These are phyloP conservation scores for Lithobates sylvaticus DNA, from an alignment of 2,797 vertebrate genomes.

Conservation along the genomic window DNA sequence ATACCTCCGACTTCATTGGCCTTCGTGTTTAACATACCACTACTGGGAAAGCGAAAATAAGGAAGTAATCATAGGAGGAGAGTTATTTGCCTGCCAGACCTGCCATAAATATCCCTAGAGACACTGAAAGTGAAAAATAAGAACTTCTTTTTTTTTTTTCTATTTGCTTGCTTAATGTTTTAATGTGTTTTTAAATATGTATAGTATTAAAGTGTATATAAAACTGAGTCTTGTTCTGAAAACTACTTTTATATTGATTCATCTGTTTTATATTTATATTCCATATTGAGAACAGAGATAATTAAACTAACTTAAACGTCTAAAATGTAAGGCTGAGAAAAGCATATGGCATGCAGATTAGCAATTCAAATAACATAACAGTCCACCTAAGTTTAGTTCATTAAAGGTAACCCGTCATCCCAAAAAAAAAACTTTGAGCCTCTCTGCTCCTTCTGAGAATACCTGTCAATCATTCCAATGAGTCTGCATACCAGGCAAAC, in stretches of 20 bases:
- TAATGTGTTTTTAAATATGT: no score
- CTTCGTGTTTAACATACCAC: conserved; percentile 78
- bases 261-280: background rate
- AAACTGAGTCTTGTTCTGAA: background rate
- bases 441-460: no score
- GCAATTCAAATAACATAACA: background rate
- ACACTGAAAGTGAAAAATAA: background rate
- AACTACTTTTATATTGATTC: no score
- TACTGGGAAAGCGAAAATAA: conserved; percentile 73
- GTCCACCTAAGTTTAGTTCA: no score
- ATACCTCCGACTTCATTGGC: conserved; percentile 76
- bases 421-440: background rate
- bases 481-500: no score
- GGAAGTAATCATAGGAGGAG: conserved; percentile 69
- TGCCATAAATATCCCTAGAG: background rate
- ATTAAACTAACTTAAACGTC: background rate
- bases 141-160: background rate
- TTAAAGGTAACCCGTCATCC: no score
- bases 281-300: background rate
- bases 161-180: background rate
- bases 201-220: background rate
- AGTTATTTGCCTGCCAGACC: conserved; percentile 5
- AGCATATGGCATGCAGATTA: background rate
- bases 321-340: no score
- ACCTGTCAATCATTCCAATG: background rate